Base-by-base conservation (phyloP, 2,113 vertebrate genomes). In the Cololabis saira region DNA sequence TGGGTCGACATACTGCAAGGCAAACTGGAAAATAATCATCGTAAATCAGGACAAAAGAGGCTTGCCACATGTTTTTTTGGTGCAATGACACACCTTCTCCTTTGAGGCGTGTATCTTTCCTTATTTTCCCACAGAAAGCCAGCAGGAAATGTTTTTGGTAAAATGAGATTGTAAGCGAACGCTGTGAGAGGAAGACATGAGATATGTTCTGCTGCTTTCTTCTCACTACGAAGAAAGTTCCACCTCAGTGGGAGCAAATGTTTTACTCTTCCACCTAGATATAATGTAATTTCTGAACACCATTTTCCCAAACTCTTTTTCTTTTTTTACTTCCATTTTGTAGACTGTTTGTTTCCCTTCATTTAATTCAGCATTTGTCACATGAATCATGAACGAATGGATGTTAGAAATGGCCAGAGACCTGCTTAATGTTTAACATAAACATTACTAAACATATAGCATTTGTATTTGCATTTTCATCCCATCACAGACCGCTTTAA, bases 61-160 rank as follows among this genome's bases (percentile, higher is more conserved):
- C 41, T 33, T 57, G 51, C 52, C n/a, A n/a, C 13, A 74, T 60
- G 71, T 66, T n/a, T 76, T 57, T 81, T 84, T 72, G 47, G 67
- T 76, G 83, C 79, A 82, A 87, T 67, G 58, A 84, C 47, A 81
- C 27, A 22, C 59, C 60, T 43, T 54, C 55, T 75, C 73, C 76
- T 66, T 54, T 48, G 44, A 65, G 53, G 59, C 43, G 61, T 19
- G 30, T 33, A 37, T 50, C 70, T 52, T 44, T 61, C 48, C 73
- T 69, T 81, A 74, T 83, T 87, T 87, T 77, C 61, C 53, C 59
- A 55, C 45, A 12, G 76, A 78, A 81, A 62, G 68, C 27, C 73
- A 54, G 87, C 82, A 75, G 83, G 88, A 76, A 65, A 66, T 87
- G 80, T 87, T 89, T 86, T 21, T 70, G 68, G 71, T 82, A 83